Evolutionary conservation across 2,797 vertebrate genomes (phyloP), one percentile per base, ranked within the genome.

Genomic region (Enoplosus armatus): DNA sequence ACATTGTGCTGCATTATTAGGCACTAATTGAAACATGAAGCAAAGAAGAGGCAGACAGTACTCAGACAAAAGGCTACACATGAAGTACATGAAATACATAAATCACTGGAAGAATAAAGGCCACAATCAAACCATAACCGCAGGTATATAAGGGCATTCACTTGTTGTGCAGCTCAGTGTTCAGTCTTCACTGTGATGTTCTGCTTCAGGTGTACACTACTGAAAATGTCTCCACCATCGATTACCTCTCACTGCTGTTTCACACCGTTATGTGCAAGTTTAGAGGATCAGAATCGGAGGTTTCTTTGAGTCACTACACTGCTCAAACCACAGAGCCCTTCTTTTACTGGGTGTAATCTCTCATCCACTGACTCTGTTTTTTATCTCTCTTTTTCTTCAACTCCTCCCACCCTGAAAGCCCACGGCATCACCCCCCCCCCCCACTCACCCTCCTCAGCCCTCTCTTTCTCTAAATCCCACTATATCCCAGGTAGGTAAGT

Each of bases 401-500:
- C 27, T n/a, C n/a, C 9, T 0, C 20, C 55, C 16, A 0, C 2
- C 47, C 61, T 59, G 37, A 55, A 31, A 27, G 47, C 50, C 50
- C 4, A 1, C 68, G 12, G 31, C 74, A 22, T 16, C 37, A 10
- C 66, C 8, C 56, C 37, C 37, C 66, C 8, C 56, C 50, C 10
- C 15, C 1, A 0, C 66, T 68, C 64, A 3, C 26, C 39, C 39
- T 26, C 58, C 51, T 60, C 75, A 37, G 27, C 65, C 53, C 45
- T 29, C 63, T 53, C 51, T 66, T 45, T 22, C 68, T 70, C 72
- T 16, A 76, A 76, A 81, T 72, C 79, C 79, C 14, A 20, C 61
- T 72, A 0, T 58, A 79, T 82, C 79, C 77, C 63, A 62, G 72
- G 78, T 9, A 88, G 86, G 86, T 82, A 69, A 81, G 80, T 22